phyloP scores from a whole-genome alignment of 2,888 invertebrate species.

The Morpho helenor region DNA sequence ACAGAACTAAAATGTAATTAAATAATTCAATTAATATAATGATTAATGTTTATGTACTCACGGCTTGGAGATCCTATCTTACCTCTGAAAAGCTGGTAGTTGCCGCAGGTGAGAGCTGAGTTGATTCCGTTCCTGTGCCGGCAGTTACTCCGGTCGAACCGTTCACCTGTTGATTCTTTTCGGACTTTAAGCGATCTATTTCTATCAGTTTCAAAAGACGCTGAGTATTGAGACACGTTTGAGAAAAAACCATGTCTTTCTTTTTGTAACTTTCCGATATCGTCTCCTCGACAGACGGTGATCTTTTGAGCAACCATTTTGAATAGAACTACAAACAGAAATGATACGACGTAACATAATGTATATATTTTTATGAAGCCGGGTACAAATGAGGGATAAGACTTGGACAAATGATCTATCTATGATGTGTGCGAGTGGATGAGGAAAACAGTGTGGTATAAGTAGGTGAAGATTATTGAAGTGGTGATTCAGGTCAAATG shows the following conservation, averaged over 20 bases:
- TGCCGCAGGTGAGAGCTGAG: conserved; percentile 44
- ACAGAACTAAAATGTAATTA: conserved; percentile 21
- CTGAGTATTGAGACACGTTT: conserved; percentile 73
- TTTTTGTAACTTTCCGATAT: conserved; percentile 72
- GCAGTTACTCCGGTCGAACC: conserved; percentile 57
- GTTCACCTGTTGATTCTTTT: conserved; percentile 64
- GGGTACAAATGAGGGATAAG: conserved; percentile 29
- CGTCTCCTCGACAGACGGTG: conserved; percentile 72
- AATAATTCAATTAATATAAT: conserved; percentile 39
- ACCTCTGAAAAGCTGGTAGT: conserved; percentile 68
- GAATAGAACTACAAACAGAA: conserved; percentile 79
- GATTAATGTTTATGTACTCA: conserved; percentile 53
- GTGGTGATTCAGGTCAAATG: not conserved
- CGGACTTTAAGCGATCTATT: conserved; percentile 71
- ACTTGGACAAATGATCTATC: conserved; percentile 16
- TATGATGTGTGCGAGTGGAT: conserved; percentile 25
- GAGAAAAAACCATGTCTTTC: conserved; percentile 78
- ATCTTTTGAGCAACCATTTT: conserved; percentile 78
- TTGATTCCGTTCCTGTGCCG: conserved; percentile 51
- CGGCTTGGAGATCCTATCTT: conserved; percentile 49
- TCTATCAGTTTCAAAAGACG: conserved; percentile 76
- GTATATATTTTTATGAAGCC: conserved; percentile 71
- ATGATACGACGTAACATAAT: conserved; percentile 78
- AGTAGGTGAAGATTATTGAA: not conserved
- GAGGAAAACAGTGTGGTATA: conserved; percentile 1